phyloP scores from a whole-genome alignment of 2,113 vertebrate species.

The Myotis brandtii region DNA sequence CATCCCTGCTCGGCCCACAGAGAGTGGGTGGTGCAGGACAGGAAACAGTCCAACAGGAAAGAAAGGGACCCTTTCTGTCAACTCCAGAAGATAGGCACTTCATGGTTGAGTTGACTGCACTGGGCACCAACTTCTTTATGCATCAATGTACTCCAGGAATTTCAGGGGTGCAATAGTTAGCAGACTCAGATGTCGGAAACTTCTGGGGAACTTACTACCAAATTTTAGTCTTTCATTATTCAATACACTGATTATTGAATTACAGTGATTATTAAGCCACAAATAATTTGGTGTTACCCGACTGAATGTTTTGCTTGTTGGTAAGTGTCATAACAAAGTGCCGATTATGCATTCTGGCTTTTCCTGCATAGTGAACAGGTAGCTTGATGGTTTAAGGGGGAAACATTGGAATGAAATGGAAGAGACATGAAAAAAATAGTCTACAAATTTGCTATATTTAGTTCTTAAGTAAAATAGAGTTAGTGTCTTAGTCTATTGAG shows the following conservation, averaged over 20 bases:
- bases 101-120: background rate
- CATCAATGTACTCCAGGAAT: background rate
- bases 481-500: background rate
- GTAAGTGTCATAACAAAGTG: background rate
- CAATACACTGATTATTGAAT: background rate
- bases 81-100: background rate
- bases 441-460: background rate
- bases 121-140: background rate
- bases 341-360: background rate
- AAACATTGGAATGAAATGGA: background rate
- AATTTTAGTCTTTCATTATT: background rate
- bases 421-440: background rate
- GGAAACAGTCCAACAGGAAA: background rate
- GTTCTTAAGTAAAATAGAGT: constrained; percentile 31
- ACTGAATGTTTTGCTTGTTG: background rate
- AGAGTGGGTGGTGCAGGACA: background rate
- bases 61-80: background rate
- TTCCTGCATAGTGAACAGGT: background rate
- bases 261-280: background rate
- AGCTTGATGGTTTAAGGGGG: background rate
- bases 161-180: background rate
- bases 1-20: background rate
- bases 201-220: background rate
- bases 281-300: constrained; percentile 28
- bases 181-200: background rate